phyloP scores from a whole-genome alignment of 2,113 vertebrate species.

The Osmerus mordax region DNA sequence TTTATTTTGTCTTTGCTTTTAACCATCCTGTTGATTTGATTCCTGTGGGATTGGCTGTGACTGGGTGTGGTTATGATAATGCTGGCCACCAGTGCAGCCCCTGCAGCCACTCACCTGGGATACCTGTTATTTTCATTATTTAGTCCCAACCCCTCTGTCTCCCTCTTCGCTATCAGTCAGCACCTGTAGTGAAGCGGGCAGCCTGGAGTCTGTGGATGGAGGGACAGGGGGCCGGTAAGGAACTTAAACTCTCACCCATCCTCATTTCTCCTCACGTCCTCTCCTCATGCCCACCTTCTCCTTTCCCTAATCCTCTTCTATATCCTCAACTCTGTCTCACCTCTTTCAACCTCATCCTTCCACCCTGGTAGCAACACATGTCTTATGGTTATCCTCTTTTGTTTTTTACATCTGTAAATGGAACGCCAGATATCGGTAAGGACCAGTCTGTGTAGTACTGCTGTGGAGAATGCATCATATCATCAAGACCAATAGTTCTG shows the following conservation, averaged over 20 bases:
- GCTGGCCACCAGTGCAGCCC: constrained; percentile 83
- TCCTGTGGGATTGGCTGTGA: constrained; percentile 59
- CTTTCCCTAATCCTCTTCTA: too few relatives aligned
- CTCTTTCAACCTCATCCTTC: too few relatives aligned
- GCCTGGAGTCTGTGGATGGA: constrained; percentile 85
- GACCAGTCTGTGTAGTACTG: constrained; percentile 6
- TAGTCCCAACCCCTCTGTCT: constrained; percentile 94
- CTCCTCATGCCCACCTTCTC: too few relatives aligned
- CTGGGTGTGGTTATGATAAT: constrained; percentile 56
- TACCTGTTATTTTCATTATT: constrained; percentile 95
- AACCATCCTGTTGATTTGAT: constrained; percentile 56
- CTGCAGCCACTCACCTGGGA: constrained; percentile 89
- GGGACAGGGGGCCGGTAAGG: constrained; percentile 83
- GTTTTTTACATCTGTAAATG: constrained; percentile 25
- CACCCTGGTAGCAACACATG: background rate
- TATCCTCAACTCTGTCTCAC: too few relatives aligned
- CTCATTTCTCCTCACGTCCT: background rate
- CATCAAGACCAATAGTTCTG: background rate
- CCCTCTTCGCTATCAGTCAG: constrained; percentile 88
- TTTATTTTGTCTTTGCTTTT: constrained; percentile 52
- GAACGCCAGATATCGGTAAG: constrained; percentile 46
- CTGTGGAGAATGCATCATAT: background rate
- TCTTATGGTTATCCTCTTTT: constrained; percentile 25
- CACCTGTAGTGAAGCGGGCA: constrained; percentile 88
- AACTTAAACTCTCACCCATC: background rate